Evolutionary conservation across 2,113 vertebrate genomes (phyloP).

Genomic region (Sinocyclocheilus anophthalmus): DNA sequence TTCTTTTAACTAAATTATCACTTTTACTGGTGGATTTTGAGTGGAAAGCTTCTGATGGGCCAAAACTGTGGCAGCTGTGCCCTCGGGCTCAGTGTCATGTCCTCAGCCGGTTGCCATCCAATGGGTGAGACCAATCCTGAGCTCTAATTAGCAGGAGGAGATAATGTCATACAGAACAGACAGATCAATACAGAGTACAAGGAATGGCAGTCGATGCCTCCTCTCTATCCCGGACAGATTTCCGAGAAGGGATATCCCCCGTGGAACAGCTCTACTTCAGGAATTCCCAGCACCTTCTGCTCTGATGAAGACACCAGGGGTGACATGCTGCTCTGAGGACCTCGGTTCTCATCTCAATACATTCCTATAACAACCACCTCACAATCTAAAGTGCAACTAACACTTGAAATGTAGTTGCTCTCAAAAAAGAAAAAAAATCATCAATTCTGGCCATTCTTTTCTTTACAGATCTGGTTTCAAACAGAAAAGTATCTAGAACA

Average conservation of each 20-base stretch:
- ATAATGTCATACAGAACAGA: slow-evolving; percentile 57
- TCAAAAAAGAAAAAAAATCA: not conserved
- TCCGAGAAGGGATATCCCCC: slow-evolving; percentile 30
- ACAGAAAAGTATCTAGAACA: not conserved
- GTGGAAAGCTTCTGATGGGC: not conserved
- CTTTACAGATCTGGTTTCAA: not conserved
- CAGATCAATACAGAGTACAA: slow-evolving; percentile 54
- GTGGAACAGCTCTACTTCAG: not conserved
- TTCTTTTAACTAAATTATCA: not conserved
- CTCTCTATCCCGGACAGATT: slow-evolving; percentile 18
- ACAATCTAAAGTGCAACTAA: not conserved
- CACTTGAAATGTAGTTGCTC: not conserved
- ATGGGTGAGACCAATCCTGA: slow-evolving; percentile 45
- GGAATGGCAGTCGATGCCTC: slow-evolving; percentile 45
- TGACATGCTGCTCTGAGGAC: not conserved
- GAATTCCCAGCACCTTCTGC: slow-evolving; percentile 1
- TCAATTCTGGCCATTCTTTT: not conserved
- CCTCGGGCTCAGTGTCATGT: slow-evolving; percentile 28
- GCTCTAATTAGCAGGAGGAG: slow-evolving; percentile 52
- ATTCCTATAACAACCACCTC: not conserved
- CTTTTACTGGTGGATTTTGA: not conserved
- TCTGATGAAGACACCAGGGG: not conserved
- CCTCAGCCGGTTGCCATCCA: slow-evolving; percentile 26
- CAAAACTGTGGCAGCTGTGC: not conserved
- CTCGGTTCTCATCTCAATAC: not conserved